Evolutionary conservation across 2,113 vertebrate genomes (phyloP).

Genomic region (Ginglymostoma cirratum): DNA sequence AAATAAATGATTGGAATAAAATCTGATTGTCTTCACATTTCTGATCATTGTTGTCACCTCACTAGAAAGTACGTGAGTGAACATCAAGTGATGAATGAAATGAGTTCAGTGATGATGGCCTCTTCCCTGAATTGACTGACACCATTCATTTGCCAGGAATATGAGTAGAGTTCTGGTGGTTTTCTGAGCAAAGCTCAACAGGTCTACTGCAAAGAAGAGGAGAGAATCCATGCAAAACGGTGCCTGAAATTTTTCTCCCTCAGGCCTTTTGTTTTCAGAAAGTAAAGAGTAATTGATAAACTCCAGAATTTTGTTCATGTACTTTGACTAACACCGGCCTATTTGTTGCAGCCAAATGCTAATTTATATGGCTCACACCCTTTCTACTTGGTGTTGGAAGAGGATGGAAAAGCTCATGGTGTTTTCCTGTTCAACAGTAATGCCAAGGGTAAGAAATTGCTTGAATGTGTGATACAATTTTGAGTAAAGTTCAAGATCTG

Average conservation of each 20-base stretch:
- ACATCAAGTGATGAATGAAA: neutral
- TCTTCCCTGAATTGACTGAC: neutral
- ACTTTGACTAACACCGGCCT: neutral
- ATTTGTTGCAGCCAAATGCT: slow-evolving; percentile 56
- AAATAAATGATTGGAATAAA: neutral
- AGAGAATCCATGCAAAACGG: neutral
- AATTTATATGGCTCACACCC: slow-evolving; percentile 94
- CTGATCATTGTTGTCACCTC: neutral
- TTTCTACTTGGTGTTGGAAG: slow-evolving; percentile 83
- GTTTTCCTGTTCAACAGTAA: slow-evolving; percentile 95
- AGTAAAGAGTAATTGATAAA: neutral
- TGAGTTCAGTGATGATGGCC: neutral
- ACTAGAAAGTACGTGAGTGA: neutral
- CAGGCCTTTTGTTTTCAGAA: neutral
- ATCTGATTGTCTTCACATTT: neutral
- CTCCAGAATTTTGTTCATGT: neutral
- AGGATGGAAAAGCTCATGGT: slow-evolving; percentile 70
- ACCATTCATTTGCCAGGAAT: neutral
- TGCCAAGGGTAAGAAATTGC: slow-evolving; percentile 70
- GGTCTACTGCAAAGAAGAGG: too few species aligned
- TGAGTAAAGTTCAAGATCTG: neutral
- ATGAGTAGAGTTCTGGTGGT: neutral
- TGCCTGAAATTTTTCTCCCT: neutral
- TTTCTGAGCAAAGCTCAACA: neutral
- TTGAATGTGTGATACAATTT: neutral